These are phyloP conservation scores for Hiodon tergisus DNA, from an alignment of 2,113 vertebrate species.

Conservation along the genomic window DNA sequence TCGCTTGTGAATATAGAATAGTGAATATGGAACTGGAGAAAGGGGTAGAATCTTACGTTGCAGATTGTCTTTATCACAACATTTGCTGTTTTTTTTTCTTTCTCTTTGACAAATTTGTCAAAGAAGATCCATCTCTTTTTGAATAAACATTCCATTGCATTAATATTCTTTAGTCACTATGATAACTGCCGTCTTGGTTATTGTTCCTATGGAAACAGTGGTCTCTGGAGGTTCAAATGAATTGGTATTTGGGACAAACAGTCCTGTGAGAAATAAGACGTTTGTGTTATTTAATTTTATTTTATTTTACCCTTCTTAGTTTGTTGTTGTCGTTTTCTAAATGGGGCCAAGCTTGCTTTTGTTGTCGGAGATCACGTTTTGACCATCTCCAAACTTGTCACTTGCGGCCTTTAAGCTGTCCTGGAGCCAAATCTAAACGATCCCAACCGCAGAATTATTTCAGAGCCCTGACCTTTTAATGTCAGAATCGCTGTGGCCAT, in stretches of 20 bases:
- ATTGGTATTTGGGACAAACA: conserved; percentile 41
- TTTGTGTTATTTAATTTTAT: conserved; percentile 28
- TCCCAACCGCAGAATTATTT: conserved; percentile 42
- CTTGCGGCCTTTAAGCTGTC: conserved; percentile 27
- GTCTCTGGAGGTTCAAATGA: conserved; percentile 42
- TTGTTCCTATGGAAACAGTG: conserved; percentile 61
- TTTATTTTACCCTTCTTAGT: conserved; percentile 17
- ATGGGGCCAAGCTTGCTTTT: background rate
- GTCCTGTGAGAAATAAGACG: conserved; percentile 24
- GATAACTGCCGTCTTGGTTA: conserved; percentile 36
- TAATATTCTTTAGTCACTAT: background rate
- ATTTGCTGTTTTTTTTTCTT: no score
- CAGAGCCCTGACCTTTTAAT: conserved; percentile 48
- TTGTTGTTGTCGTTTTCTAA: background rate
- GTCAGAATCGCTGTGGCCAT: conserved; percentile 51
- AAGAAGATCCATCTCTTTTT: background rate
- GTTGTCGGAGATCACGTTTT: conserved; percentile 16
- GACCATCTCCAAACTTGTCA: conserved; percentile 21
- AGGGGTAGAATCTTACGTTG: no score
- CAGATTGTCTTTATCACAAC: no score
- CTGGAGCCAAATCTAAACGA: conserved; percentile 29
- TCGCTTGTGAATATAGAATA: no score
- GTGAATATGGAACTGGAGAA: no score
- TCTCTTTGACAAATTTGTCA: no score
- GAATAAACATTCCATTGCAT: background rate